Base-by-base conservation (phyloP, 2,888 invertebrate genomes). In the Horisme vitalbata region DNA sequence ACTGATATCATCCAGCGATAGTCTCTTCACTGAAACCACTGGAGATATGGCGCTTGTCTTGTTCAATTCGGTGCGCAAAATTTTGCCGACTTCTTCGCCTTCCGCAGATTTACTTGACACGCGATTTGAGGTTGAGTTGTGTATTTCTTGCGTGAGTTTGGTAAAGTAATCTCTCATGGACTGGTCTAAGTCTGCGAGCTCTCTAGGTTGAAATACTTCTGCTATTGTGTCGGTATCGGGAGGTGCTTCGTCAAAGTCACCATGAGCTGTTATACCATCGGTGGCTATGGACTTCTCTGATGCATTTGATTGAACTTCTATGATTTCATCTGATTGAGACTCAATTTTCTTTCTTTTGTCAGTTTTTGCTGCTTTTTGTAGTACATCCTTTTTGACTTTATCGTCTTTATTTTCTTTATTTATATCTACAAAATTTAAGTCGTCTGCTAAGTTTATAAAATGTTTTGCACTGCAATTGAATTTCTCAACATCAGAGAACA, bases 191-290 rank as follows among this genome's bases (percentile, higher is more conserved):
- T 77, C 63, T 52, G 72, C 68, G 1, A 71, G 51, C 34, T 78
- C 78, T 23, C 86, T 65, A 0, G 73, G 70, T 50, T 61, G 38
- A 1, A 77, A 44, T 1, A 41, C 45, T 59, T 75, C 54, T 1
- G 48, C 41, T 3, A 81, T 63, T 2, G 61, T 39, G n/a, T 62
- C 54, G 0, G 64, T 41, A 32, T 60, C 57, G 0, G 83, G 84
- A 0, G 85, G 84, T 0, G 46, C 41, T 61, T 83, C 83, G n/a
- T 78, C 61, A 0, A 60, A 55, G 28, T 75, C 72, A 0, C 79
- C 80, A 20, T 84, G 84, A 1, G 68, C 86, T 12, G 70, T 83
- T 11, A 85, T 83, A 1, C 79, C 81, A n/a, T 65, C 37, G 2
- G 80, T 78, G 2, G 59, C 57, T 44, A 85, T 78, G 6, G 83